These are phyloP conservation scores for Eumeta japonica DNA, from an alignment of 1,140 invertebrate species.

Conservation along the genomic window DNA sequence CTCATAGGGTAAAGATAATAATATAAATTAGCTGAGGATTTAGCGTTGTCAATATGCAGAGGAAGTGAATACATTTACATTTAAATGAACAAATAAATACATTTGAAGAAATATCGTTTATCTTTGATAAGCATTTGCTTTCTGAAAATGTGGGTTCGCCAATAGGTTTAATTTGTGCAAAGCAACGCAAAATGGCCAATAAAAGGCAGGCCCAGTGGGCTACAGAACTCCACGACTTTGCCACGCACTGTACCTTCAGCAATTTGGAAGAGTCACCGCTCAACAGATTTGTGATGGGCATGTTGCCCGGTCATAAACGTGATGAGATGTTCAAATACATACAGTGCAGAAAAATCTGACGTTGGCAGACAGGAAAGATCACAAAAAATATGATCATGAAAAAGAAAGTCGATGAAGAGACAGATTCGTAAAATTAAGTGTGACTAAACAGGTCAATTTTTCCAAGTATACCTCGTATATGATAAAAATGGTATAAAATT, in stretches of 20 bases:
- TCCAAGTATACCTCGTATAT: conserved; percentile 38
- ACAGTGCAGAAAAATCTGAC: background rate
- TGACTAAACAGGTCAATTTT: conserved; percentile 8
- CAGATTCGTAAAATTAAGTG: conserved; percentile 11
- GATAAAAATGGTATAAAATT: conserved; percentile 22
- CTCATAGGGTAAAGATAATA: too few relatives aligned
- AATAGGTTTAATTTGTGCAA: too few relatives aligned
- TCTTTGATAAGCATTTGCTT: too few relatives aligned
- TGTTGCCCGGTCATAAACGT: conserved; percentile 1
- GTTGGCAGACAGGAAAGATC: background rate
- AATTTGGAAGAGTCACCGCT: background rate
- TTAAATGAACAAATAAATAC: too few relatives aligned
- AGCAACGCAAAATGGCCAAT: too few relatives aligned
- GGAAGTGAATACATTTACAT: too few relatives aligned
- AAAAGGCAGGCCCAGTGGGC: conserved; percentile 6
- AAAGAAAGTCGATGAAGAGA: conserved; percentile 12
- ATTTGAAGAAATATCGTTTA: too few relatives aligned
- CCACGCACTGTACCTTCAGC: background rate
- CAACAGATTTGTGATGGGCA: conserved; percentile 4
- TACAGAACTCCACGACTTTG: background rate
- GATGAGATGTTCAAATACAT: background rate
- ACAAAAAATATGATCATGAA: conserved; percentile 2
- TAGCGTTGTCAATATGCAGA: too few relatives aligned
- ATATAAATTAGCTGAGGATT: too few relatives aligned
- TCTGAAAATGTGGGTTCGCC: too few relatives aligned